These are phyloP conservation scores for Oceanodroma leucorhoa DNA, from an alignment of 2,797 vertebrate genomes.

Conservation along the genomic window DNA sequence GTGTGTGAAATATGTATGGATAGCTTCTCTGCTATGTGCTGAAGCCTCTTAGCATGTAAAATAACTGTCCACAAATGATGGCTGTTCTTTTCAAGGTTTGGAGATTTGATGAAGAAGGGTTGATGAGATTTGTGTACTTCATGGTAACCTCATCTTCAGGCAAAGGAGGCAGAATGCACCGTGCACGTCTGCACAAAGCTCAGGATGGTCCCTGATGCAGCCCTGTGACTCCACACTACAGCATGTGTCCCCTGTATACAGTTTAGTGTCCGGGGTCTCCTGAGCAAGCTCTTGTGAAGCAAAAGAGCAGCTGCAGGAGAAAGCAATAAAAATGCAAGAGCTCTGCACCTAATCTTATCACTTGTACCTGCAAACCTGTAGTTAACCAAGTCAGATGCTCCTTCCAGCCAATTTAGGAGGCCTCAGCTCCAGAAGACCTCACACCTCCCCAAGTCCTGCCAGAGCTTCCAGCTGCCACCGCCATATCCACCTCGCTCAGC, in stretches of 20 bases:
- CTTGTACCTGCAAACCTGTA: not conserved
- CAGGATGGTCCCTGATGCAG: not conserved
- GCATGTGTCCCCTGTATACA: too few species aligned
- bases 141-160: not conserved
- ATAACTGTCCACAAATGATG: not conserved
- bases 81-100: not conserved
- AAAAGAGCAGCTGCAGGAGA: not conserved
- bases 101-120: not conserved
- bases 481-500: not conserved
- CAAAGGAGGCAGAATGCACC: not conserved
- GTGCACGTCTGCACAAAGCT: not conserved
- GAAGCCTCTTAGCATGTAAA: not conserved
- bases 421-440: not conserved
- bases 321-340: not conserved
- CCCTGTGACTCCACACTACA: accelerated
- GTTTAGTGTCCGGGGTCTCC: not conserved
- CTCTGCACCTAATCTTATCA: not conserved
- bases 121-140: not conserved
- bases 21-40: not conserved
- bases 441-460: accelerated
- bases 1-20: not conserved
- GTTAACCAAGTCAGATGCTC: not conserved
- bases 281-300: not conserved
- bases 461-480: not conserved
- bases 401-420: not conserved